Conservation (phyloP, 2,888 invertebrate species). For the Mesopsocus fuscifrons region DNA sequence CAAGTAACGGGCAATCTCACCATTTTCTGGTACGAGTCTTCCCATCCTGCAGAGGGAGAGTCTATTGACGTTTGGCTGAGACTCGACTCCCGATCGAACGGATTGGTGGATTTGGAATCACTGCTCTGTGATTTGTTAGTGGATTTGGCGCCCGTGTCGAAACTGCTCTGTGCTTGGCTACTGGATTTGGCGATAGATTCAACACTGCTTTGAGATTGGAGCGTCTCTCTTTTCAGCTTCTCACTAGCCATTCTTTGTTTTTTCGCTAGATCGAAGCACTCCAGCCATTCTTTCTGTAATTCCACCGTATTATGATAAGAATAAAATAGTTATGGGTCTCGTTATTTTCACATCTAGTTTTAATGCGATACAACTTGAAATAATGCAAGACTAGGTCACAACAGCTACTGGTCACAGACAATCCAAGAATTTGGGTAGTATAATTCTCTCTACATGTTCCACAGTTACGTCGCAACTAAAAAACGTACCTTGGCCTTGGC, state of each 20-base stretch:
- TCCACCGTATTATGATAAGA: constrained; percentile 10
- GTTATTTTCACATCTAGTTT: constrained; percentile 12
- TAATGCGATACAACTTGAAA: constrained; percentile 9
- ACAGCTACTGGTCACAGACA: neutral
- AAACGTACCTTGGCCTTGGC: constrained; percentile 26
- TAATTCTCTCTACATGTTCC: too few species aligned
- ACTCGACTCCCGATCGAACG: constrained; percentile 16
- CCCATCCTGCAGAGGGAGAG: neutral
- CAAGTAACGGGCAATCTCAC: too few species aligned
- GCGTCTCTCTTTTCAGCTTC: constrained; percentile 29
- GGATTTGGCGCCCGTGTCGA: constrained; percentile 14
- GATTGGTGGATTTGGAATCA: neutral
- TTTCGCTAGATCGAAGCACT: constrained; percentile 78
- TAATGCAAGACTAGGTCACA: neutral
- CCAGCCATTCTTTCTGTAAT: constrained; percentile 74
- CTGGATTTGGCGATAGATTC: neutral
- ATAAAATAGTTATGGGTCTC: neutral
- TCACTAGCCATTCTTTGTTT: constrained; percentile 52
- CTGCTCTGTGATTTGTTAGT: too few species aligned
- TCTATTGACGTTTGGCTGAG: constrained; percentile 14
- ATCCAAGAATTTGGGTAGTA: too few species aligned
- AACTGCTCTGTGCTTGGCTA: neutral
- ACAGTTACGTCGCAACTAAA: too few species aligned
- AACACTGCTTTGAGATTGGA: constrained; percentile 1
- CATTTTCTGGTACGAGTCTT: neutral